Base-by-base conservation (phyloP, 2,113 vertebrate genomes). In the Myxocyprinus asiaticus region DNA sequence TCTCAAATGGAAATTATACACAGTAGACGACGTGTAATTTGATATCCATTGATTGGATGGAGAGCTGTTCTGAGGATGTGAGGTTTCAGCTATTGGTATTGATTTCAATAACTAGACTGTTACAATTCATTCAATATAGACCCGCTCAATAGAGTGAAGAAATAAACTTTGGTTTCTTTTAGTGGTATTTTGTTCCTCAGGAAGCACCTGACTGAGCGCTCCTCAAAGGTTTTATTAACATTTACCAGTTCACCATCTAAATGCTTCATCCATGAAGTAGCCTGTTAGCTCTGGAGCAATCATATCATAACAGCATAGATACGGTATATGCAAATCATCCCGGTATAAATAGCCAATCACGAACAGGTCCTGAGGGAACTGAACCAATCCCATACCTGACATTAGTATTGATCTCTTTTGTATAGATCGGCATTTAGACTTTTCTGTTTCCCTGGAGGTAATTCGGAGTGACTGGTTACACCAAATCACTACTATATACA, bases 61-160 rank as follows among this genome's bases (percentile, higher is more conserved):
- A 88, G 88, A 91, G 85, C 82, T 86, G 81, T 88, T 90, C 83
- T 88, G 81, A 92, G 89, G 89, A 91, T 91, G 87, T 90, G 86
- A 81, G 88, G 91, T 91, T 91, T 87, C 85, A 90, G 90, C 92
- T 92, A 93, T 94, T 93, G 90, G 88, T 91, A 94, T 93, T 92
- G 93, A 93, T 93, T 93, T 92, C 88, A 93, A 94, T 93, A 93
- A 94, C 91, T 89, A 92, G 90, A 86, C 90, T 90, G 88, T 33
- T 33, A 33, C 22, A 33, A 33, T 33, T 3, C 22, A 33, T 33
- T 33, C 22, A 3, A 33, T 33, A 33, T 33, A 33, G 22, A 33
- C 22, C 63, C 67, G 59, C 85, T 90, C 88, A 70, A 90, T 88
- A 81, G 68, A 48, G 56, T 68, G 78, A 7, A 76, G 69, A 73